A percentile compares a stretch with the other conserved stretches of the same genome.
Evolutionary conservation across 2,797 vertebrate species (phyloP).

Genomic region (Rallus crepitans): DNA sequence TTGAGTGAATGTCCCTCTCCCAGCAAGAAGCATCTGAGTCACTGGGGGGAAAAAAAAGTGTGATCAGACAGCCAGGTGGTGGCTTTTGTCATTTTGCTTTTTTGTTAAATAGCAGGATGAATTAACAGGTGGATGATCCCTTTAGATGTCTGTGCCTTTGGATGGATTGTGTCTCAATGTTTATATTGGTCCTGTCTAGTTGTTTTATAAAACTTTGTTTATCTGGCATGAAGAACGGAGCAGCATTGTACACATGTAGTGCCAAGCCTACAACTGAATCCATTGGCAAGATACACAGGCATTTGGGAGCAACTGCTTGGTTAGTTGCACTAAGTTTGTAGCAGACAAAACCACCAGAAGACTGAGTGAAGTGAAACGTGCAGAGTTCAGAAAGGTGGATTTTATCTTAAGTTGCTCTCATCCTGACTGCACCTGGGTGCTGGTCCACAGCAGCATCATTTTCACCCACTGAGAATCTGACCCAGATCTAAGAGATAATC

Average conservation of each 20-base stretch:
- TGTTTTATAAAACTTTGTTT: not conserved
- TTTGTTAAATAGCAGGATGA: not conserved
- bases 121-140: not conserved
- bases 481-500: not conserved
- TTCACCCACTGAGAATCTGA: not conserved
- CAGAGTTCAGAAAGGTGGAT: not conserved
- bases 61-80: not conserved
- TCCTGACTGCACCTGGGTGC: not conserved
- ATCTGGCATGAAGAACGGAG: not conserved
- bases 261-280: not conserved
- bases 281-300: not conserved
- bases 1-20: not conserved
- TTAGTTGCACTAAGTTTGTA: not conserved
- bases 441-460: not conserved
- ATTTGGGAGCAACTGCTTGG: not conserved
- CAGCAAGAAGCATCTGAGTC: slow-evolving; percentile 29
- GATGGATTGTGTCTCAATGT: not conserved
- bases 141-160: not conserved
- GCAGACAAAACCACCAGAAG: not conserved
- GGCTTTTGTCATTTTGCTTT: slow-evolving; percentile 2
- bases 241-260: not conserved
- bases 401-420: not conserved
- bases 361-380: not conserved
- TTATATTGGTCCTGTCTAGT: not conserved
- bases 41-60: not conserved